These are phyloP conservation scores for Sphaeramia orbicularis DNA, from an alignment of 2,797 vertebrate species.

Conservation along the genomic window DNA sequence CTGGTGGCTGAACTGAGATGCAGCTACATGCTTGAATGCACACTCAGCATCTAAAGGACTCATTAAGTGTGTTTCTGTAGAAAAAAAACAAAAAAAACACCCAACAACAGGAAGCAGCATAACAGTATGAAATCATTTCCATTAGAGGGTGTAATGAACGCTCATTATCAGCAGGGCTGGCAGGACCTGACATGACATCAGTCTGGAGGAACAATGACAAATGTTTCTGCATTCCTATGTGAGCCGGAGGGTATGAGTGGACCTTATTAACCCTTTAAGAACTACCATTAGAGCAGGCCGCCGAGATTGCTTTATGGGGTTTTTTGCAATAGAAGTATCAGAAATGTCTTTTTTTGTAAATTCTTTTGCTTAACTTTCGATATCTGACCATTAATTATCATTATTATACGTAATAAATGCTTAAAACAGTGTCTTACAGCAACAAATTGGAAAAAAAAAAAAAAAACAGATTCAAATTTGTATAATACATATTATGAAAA, in stretches of 20 bases:
- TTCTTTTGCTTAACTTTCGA: too few relatives aligned
- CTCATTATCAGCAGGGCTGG: constrained; percentile 46
- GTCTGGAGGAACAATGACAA: constrained; percentile 18
- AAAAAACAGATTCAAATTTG: too few relatives aligned
- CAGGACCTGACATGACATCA: constrained; percentile 47
- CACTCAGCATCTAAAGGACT: constrained; percentile 51
- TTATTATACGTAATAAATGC: too few relatives aligned
- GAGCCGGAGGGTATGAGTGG: not conserved
- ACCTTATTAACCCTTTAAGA: too few relatives aligned
- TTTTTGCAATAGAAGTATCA: too few relatives aligned
- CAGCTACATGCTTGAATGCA: constrained; percentile 49
- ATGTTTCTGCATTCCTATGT: constrained; percentile 8
- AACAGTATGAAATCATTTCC: constrained; percentile 56
- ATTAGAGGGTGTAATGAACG: constrained; percentile 61
- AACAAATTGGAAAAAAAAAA: too few relatives aligned
- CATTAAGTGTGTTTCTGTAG: constrained; percentile 42
- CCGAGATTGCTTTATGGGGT: too few relatives aligned
- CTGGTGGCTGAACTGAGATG: constrained; percentile 21
- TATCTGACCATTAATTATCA: too few relatives aligned
- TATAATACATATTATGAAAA: too few relatives aligned
- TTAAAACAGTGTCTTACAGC: too few relatives aligned
- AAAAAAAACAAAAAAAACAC: not conserved
- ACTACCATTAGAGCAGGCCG: too few relatives aligned
- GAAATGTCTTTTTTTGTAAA: too few relatives aligned
- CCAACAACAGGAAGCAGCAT: constrained; percentile 36